Conservation (phyloP, 2,797 vertebrate genomes). For the Anomalospiza imberbis region DNA sequence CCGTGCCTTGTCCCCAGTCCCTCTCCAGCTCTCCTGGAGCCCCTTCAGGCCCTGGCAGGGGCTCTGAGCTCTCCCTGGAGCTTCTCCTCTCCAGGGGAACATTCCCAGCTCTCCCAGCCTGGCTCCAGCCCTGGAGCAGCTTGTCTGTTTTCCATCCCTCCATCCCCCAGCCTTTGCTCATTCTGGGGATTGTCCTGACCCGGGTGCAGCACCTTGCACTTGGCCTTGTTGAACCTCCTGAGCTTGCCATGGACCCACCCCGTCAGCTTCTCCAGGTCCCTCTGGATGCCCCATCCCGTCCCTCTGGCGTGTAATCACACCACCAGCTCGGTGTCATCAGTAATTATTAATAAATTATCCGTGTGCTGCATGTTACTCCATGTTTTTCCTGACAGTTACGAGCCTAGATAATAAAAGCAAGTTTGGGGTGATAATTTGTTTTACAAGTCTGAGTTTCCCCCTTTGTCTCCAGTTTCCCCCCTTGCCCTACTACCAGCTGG, state of each 20-base stretch:
- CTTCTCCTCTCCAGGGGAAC: no score
- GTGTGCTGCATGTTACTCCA: accelerated
- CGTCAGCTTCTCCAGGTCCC: neutral
- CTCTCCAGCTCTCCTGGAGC: neutral
- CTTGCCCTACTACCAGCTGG: neutral
- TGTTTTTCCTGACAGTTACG: accelerated
- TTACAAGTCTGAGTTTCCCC: neutral
- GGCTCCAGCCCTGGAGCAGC: neutral
- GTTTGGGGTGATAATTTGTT: neutral
- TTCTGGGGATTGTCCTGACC: neutral
- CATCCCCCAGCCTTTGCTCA: neutral
- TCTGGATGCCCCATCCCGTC: neutral
- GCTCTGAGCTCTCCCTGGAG: neutral
- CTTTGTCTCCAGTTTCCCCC: neutral
- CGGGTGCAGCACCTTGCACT: accelerated
- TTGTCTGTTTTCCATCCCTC: neutral
- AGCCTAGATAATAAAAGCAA: neutral
- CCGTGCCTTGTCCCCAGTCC: neutral
- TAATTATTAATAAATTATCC: accelerated
- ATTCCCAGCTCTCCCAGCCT: no score
- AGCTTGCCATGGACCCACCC: neutral
- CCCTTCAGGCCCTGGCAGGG: neutral
- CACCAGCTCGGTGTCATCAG: neutral
- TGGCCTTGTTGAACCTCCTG: neutral
- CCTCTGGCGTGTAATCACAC: neutral